These are phyloP conservation scores for Euglossa dilemma DNA, from an alignment of 1,140 invertebrate species.

Conservation along the genomic window DNA sequence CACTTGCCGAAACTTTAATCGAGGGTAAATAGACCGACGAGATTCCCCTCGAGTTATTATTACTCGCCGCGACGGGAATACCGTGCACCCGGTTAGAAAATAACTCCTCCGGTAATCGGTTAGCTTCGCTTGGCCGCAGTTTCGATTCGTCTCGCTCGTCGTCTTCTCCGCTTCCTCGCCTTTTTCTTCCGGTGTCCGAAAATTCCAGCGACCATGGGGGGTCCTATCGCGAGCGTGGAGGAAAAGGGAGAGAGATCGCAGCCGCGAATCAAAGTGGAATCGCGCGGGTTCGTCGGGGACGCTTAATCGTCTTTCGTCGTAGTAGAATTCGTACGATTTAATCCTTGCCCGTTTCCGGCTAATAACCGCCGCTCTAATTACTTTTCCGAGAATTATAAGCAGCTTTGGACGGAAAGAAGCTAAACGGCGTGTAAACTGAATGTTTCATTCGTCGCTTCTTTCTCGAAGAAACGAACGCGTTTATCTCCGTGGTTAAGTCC, in stretches of 20 bases:
- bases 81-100: conserved; percentile 12
- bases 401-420: background rate
- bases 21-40: background rate
- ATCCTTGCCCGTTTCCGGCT: background rate
- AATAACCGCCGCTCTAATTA: conserved; percentile 5
- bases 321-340: conserved; percentile 4
- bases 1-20: background rate
- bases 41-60: conserved; percentile 18
- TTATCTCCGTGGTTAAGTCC: conserved; percentile 13
- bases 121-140: background rate
- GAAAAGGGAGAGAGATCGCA: too few species aligned
- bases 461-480: conserved; percentile 1
- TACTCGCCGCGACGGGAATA: conserved; percentile 14
- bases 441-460: background rate
- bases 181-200: background rate
- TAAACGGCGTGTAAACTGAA: background rate
- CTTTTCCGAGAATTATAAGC: conserved; percentile 17
- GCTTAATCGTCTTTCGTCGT: conserved; percentile 11
- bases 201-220: too few species aligned
- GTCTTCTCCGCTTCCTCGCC: background rate
- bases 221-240: too few species aligned
- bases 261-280: background rate
- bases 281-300: background rate
- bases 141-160: background rate
- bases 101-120: background rate